Evolutionary conservation across 2,797 vertebrate genomes (phyloP).

Genomic region (Schizopygopsis malacanthus): DNA sequence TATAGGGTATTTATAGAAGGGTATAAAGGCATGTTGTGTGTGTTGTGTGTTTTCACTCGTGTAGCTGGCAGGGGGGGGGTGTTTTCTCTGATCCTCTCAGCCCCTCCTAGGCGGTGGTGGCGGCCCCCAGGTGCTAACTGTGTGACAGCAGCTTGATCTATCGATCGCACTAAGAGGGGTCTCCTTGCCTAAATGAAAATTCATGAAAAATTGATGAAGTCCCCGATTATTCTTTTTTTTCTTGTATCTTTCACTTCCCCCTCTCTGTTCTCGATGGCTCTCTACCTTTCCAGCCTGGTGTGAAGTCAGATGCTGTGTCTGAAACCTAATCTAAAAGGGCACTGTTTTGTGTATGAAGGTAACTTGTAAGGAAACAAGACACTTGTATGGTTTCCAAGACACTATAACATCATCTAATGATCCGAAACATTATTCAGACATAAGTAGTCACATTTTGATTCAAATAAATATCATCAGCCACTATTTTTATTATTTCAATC

Average conservation of each 20-base stretch:
- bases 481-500: constrained; percentile 64
- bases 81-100: constrained; percentile 72
- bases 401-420: neutral
- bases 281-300: neutral
- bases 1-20: constrained; percentile 22
- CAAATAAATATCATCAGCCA: neutral
- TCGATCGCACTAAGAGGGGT: constrained; percentile 91
- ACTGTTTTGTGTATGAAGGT: neutral
- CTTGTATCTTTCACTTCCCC: constrained; percentile 59
- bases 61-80: constrained; percentile 59
- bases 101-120: constrained; percentile 79
- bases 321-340: constrained; percentile 16
- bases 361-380: neutral
- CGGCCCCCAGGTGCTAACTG: constrained; percentile 92
- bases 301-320: neutral
- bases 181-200: constrained; percentile 92
- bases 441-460: too few relatives aligned
- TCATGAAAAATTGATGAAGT: constrained; percentile 99
- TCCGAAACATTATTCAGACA: neutral
- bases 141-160: constrained; percentile 96
- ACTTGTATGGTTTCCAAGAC: neutral
- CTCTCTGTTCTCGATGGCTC: constrained; percentile 51
- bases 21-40: constrained; percentile 25
- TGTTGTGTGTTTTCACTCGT: constrained; percentile 23
- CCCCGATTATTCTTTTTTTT: constrained; percentile 84